Percentiles rank a stretch among this genome's conserved stretches.
phyloP scores from a whole-genome alignment of 2,113 vertebrate species.

The Petroica traversi region DNA sequence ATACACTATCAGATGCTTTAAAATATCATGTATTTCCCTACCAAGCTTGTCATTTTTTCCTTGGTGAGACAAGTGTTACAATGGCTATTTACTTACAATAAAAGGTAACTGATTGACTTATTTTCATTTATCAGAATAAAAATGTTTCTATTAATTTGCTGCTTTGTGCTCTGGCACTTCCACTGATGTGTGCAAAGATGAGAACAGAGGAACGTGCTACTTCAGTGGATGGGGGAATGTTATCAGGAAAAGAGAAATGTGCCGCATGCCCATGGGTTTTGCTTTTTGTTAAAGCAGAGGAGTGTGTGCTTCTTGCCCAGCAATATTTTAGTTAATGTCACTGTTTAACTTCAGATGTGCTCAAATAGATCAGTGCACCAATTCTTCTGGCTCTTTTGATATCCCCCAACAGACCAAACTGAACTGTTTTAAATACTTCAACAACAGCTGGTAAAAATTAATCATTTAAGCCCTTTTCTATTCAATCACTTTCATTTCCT shows the following conservation, averaged over 20 bases:
- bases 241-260: background rate
- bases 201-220: background rate
- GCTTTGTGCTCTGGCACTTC: background rate
- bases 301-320: background rate
- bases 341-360: background rate
- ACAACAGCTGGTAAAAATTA: background rate
- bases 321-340: background rate
- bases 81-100: background rate
- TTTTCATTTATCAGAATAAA: background rate
- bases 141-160: background rate
- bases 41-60: background rate
- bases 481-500: background rate
- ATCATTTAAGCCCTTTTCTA: background rate
- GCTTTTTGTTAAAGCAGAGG: background rate
- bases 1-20: background rate
- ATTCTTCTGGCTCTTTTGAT: background rate
- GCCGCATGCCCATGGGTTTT: background rate
- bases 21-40: background rate
- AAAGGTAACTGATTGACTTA: background rate
- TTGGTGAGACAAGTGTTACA: background rate
- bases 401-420: background rate
- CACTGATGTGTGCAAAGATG: background rate
- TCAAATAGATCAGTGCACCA: background rate
- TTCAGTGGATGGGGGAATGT: background rate
- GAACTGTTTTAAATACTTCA: background rate